Percentiles rank a stretch among this genome's conserved stretches.
phyloP scores from a whole-genome alignment of 1,140 invertebrate species.

The Drosophila repletoides region DNA sequence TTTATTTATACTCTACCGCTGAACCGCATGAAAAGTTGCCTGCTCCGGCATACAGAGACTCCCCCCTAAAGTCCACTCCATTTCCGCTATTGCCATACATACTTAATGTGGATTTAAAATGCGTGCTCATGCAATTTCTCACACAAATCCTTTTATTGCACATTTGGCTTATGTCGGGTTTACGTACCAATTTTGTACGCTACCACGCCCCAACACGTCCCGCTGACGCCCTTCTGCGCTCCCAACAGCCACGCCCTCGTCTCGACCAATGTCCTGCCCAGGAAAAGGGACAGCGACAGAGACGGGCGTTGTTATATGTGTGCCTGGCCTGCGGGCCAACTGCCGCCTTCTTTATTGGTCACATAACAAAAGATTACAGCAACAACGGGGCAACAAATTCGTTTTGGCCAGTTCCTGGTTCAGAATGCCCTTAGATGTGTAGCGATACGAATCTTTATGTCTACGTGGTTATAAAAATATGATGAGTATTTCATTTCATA shows the following conservation, averaged over 20 bases:
- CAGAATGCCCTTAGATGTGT: conserved; percentile 15
- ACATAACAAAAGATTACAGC: conserved; percentile 76
- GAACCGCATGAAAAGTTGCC: neutral
- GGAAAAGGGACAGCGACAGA: neutral
- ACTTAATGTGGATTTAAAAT: conserved; percentile 77
- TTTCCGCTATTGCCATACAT: conserved; percentile 51
- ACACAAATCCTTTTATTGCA: conserved; percentile 79
- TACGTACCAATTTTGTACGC: conserved; percentile 64
- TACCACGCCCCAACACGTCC: neutral
- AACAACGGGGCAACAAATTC: conserved; percentile 44
- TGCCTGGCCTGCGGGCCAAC: conserved; percentile 37
- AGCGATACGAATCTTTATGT: conserved; percentile 67
- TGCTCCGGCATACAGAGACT: too few species aligned
- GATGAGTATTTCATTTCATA: conserved; percentile 63
- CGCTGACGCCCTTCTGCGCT: neutral
- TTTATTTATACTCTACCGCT: conserved; percentile 44
- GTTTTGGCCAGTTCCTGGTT: conserved; percentile 9
- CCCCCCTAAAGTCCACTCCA: neutral
- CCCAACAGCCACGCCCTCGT: conserved; percentile 28
- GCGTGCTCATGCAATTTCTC: conserved; percentile 74
- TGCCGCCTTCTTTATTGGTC: conserved; percentile 75
- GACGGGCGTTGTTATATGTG: conserved; percentile 17
- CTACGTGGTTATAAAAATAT: conserved; percentile 75
- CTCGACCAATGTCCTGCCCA: conserved; percentile 34
- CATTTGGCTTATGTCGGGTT: conserved; percentile 71